Evolutionary conservation across 1,140 invertebrate genomes (phyloP), one percentile per base, ranked within the genome.

Genomic region (Megalopta genalis): DNA sequence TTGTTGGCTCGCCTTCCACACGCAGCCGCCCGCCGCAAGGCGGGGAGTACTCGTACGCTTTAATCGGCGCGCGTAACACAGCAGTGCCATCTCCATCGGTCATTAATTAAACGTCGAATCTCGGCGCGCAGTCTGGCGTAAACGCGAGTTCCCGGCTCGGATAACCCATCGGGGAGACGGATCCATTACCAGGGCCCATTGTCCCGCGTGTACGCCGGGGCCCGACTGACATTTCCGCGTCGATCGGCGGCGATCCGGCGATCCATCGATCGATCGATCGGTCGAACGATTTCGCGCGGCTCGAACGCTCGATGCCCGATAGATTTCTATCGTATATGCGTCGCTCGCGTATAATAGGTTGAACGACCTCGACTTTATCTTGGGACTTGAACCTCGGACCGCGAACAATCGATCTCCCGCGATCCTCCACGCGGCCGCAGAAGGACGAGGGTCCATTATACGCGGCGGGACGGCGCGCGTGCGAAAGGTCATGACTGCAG

Each of bases 321-420:
- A 79, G 81, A 90, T 89, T 90, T 87, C 72, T 78, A 88, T 89
- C 87, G 84, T 79, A 80, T 79, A 80, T 39, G 82, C 81, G 81
- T 85, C 86, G 80, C 81, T 83, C 83, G 80, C 54, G 80, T 59
- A 72, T 83, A 87, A 85, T 81, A 84, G 86, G 85, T 86, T 86
- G 83, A 88, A 88, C 78, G 85, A 86, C 88, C 88, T 86, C 87
- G 82, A 80, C 69, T 85, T 87, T 88, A 88, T 88, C 86, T 79
- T 49, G 70, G 39, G 74, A 80, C 84, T 86, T 79, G 84, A 86
- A 86, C 84, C 84, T 80, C 76, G 42, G 65, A 62, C 62, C 71
- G 68, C 67, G 80, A 86, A 86, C 85, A 86, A 86, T 86, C 85
- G 85, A 86, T 86, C 85, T 86, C 84, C 46, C 72, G 76, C 64